Evolutionary conservation across 2,113 vertebrate genomes (phyloP), one percentile per base, ranked within the genome.

Genomic region (Paratilapia polleni): DNA sequence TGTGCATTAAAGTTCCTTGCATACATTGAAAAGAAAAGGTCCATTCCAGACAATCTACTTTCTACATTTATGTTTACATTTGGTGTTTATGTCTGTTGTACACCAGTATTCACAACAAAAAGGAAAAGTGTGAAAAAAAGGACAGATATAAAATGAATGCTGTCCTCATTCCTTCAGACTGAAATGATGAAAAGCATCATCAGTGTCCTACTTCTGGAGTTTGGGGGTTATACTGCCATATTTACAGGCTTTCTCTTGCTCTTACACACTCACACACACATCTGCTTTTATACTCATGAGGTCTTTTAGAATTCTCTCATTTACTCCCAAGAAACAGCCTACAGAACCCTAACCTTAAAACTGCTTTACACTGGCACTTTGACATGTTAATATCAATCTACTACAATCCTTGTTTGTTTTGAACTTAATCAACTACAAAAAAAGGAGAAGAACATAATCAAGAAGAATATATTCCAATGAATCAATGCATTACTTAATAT

Each of bases 111-210:
- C 28, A 38, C 28, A 66, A 34, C 58, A 77, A 60, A 77, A 61
- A 83, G 56, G 36, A 17, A 31, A 13, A 28, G 24, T 1, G n/a
- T 8, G 79, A 57, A 77, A 74, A 22, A 63, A 7, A 81, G 62
- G 54, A 47, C 49, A 79, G 52, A 80, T 31, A 61, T 28, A 34
- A 81, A 83, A 88, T 59, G 12, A 88, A 84, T 15, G n/a, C 59
- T 63, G 81, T 28, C 73, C 78, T 81, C 78, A 81, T 84, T 84
- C 86, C 49, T 84, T 84, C 86, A 81, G 57, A 78, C 36, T 38
- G 28, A 49, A 82, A 78, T 78, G 86, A 88, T 88, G 36, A 36
- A 36, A 36, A 36, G 81, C 26, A 81, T 76, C 81, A 73, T 78
- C 58, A 64, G 28, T 74, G 87, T 31, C 82, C 82, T 49, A 85